Base-by-base conservation (phyloP, 2,888 invertebrate genomes). In the Drosophila phalerata region DNA sequence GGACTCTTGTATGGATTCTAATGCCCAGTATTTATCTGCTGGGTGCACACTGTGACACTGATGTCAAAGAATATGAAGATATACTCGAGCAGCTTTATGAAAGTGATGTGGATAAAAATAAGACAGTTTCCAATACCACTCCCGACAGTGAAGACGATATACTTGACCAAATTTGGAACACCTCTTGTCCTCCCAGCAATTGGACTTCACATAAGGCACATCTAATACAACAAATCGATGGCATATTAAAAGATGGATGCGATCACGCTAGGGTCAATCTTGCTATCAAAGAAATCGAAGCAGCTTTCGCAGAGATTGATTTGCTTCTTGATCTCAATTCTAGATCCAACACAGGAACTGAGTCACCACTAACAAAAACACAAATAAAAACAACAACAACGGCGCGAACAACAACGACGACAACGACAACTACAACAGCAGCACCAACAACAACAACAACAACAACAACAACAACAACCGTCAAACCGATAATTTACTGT, bases 381-480 rank as follows among this genome's bases (percentile, higher is more conserved):
- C n/a, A n/a, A n/a, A n/a, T n/a, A n/a, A n/a, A n/a, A n/a, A 40
- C 19, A 10, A 10, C 25, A 8, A 37, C 11, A 32, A 28, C 32
- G 8, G 4, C 11, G 13, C 0, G 5, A 2, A 8, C 15, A 34
- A 2, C 17, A 11, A 40, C 19, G 5, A 6, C 25, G 5, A 37
- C 11, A 19, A 28, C 32, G 3, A 15, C 30, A 40, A 11, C 28
- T 19, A 6, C 38, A 13, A n/a, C 52, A 47, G 22, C 32, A 13
- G n/a, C 37, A 8, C 9, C 49, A 10, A 11, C 53, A 45, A 13
- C 30, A 9, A 10, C 34, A n/a, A 1, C 40, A 38, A 58, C 5
- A 51, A 42, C 69, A 6, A 51, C 58, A 25, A 42, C 56, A 38
- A 22, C 64, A 11, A 69, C 58, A 43, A 57, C 71, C 1, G 5